phyloP scores from a whole-genome alignment of 2,888 invertebrate genomes.

The Polyommatus icarus region DNA sequence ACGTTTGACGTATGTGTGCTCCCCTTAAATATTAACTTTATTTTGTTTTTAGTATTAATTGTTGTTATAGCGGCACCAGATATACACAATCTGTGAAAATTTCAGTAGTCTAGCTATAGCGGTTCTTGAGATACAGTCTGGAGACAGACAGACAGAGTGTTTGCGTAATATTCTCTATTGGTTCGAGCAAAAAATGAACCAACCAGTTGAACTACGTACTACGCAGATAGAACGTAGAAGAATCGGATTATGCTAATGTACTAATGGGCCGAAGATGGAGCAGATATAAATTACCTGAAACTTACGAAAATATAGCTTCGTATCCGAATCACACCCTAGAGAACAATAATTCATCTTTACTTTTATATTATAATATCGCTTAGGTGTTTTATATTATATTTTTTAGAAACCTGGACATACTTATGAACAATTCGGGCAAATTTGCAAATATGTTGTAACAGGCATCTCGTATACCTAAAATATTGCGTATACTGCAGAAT shows the following conservation, averaged over 20 bases:
- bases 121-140: too few species aligned
- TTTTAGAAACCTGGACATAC: too few species aligned
- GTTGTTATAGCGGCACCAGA: too few species aligned
- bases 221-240: background rate
- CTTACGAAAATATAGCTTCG: background rate
- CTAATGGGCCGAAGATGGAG: slow-evolving; percentile 13
- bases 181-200: background rate
- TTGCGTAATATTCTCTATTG: too few species aligned
- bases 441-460: too few species aligned
- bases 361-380: background rate
- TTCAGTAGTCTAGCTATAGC: too few species aligned
- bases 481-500: background rate
- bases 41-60: too few species aligned
- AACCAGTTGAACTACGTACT: background rate
- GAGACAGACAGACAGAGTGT: too few species aligned
- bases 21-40: too few species aligned
- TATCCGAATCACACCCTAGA: background rate
- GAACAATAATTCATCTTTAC: background rate
- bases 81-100: too few species aligned
- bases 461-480: background rate
- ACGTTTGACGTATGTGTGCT: too few species aligned
- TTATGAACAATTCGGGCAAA: too few species aligned
- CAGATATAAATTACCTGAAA: slow-evolving; percentile 5
- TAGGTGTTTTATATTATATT: background rate
- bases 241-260: slow-evolving; percentile 1